A percentile compares a stretch with the other conserved stretches of the same genome.
Conservation (phyloP, 2,797 vertebrate genomes). For the Pangasius sanitwongsei region DNA sequence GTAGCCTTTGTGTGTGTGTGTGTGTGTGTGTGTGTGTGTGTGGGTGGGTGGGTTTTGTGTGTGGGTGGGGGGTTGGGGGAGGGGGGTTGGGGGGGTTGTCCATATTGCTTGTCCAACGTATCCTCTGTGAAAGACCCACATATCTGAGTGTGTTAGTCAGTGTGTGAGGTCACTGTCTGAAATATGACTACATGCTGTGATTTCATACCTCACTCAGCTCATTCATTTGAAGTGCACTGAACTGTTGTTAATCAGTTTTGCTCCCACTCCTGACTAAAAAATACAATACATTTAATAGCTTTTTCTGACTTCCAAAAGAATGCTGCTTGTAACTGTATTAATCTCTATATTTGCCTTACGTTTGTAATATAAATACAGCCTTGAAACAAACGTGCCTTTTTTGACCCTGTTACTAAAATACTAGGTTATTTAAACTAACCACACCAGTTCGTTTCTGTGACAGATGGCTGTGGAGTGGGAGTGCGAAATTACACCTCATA, state of each 20-base stretch:
- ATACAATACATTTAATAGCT: not conserved
- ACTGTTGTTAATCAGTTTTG: constrained; percentile 42
- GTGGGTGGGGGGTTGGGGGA: not conserved
- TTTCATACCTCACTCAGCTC: constrained; percentile 50
- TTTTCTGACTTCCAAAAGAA: not conserved
- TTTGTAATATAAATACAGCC: not conserved
- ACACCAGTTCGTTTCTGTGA: constrained; percentile 57
- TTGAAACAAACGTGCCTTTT: constrained; percentile 37
- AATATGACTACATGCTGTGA: constrained; percentile 55
- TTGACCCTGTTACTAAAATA: not conserved
- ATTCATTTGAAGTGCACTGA: constrained; percentile 49
- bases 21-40: constrained; percentile 13
- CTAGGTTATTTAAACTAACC: not conserved
- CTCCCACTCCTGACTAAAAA: constrained; percentile 29
- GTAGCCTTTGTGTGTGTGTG: constrained; percentile 30
- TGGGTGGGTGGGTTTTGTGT: not conserved
- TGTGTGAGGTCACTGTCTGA: constrained; percentile 58
- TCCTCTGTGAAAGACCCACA: constrained; percentile 48
- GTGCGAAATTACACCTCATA: constrained; percentile 23
- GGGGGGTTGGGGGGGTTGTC: not conserved
- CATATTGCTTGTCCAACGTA: constrained; percentile 26
- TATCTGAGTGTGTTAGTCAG: constrained; percentile 55
- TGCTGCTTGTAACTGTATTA: not conserved
- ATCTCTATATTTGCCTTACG: not conserved
- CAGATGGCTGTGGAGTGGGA: constrained; percentile 31